These are phyloP conservation scores for Garra rufa DNA, from an alignment of 2,113 vertebrate species.

Conservation along the genomic window DNA sequence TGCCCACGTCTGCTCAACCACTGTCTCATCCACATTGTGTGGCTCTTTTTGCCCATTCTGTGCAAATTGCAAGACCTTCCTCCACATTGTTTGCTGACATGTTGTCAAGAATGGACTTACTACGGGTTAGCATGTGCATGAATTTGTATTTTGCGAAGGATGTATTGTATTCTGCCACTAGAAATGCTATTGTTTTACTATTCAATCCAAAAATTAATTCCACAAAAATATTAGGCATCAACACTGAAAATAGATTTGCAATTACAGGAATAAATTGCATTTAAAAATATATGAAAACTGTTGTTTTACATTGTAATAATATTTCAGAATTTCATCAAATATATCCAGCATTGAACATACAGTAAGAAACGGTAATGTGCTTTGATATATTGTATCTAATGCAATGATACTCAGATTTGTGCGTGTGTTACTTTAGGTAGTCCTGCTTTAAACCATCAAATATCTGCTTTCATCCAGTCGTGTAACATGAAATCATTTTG, in stretches of 20 bases:
- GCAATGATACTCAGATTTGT: background rate
- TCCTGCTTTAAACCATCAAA: background rate
- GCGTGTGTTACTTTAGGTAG: background rate
- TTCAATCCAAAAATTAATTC: no score
- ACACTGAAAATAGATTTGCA: background rate
- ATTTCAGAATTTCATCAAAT: no score
- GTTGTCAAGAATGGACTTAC: background rate
- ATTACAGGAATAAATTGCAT: background rate
- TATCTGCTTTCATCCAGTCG: background rate
- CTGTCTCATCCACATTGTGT: background rate
- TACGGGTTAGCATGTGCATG: background rate
- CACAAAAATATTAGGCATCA: background rate
- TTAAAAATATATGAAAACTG: background rate
- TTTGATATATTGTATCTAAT: background rate
- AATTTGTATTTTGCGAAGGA: slow-evolving; percentile 5
- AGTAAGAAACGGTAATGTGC: background rate
- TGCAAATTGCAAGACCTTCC: background rate
- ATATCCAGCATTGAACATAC: background rate
- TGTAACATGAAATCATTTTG: slow-evolving; percentile 15
- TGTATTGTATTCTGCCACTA: no score
- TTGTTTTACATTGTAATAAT: no score
- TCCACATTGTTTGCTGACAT: background rate
- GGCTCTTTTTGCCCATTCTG: background rate
- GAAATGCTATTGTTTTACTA: background rate
- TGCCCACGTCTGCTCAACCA: background rate